Conservation (phyloP, 2,797 vertebrate species). For the Furcifer pardalis region DNA sequence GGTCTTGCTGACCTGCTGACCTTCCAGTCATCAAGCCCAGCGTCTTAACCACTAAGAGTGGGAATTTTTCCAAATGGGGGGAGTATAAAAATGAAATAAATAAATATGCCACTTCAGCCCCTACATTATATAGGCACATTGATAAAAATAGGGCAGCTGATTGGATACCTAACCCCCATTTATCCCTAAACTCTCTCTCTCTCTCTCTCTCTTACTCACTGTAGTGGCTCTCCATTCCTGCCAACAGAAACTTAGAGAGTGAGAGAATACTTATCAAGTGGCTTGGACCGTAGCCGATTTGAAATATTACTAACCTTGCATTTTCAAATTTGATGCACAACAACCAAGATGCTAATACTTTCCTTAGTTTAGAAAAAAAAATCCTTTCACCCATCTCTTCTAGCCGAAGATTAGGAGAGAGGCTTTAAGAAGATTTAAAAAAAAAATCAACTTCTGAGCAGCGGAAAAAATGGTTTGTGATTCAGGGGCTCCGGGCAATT, state of each 20-base stretch:
- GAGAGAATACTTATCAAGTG: conserved; percentile 77
- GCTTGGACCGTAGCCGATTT: conserved; percentile 89
- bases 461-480: conserved; percentile 95
- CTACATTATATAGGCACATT: too few relatives aligned
- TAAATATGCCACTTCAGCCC: too few relatives aligned
- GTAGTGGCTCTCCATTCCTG: conserved; percentile 40
- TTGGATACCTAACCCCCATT: not conserved
- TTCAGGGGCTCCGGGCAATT: conserved; percentile 99
- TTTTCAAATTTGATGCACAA: conserved; percentile 97
- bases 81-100: too few relatives aligned
- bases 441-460: conserved; percentile 90
- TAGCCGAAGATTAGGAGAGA: conserved; percentile 99
- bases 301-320: conserved; percentile 99
- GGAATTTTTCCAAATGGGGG: too few relatives aligned
- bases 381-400: conserved; percentile 99
- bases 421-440: conserved; percentile 99
- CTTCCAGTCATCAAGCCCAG: too few relatives aligned
- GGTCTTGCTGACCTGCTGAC: too few relatives aligned
- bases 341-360: conserved; percentile 96
- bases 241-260: conserved; percentile 61
- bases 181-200: rapidly evolving
- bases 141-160: not conserved
- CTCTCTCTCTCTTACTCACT: not conserved
- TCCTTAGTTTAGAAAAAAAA: conserved; percentile 93
- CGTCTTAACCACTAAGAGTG: too few relatives aligned